A percentile compares a stretch with the other conserved stretches of the same genome.
phyloP scores from a whole-genome alignment of 2,888 invertebrate species.

The Agrypnus murinus region DNA sequence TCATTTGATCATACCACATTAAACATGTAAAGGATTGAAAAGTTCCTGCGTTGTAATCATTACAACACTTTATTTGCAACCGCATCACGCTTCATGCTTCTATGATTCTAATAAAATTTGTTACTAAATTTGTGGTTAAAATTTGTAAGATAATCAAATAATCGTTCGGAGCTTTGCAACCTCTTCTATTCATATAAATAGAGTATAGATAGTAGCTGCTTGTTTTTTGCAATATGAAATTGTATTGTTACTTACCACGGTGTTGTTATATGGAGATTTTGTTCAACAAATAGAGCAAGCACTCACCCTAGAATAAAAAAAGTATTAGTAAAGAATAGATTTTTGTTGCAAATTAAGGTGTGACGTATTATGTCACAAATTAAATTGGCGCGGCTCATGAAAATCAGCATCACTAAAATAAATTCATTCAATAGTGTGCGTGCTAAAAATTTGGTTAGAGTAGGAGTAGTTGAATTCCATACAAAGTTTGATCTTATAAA shows the following conservation, averaged over 20 bases:
- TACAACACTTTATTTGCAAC: constrained; percentile 36
- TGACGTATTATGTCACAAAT: constrained; percentile 20
- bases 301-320: constrained; percentile 26
- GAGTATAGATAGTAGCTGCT: background rate
- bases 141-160: constrained; percentile 24
- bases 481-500: no score
- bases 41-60: constrained; percentile 24
- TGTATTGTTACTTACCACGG: background rate
- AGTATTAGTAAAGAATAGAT: constrained; percentile 6
- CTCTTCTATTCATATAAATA: constrained; percentile 5
- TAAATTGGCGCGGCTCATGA: constrained; percentile 27
- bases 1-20: constrained; percentile 22
- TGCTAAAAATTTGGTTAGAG: no score
- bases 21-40: constrained; percentile 18
- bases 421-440: background rate
- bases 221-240: constrained; percentile 21
- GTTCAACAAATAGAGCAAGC: constrained; percentile 1
- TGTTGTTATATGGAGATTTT: background rate
- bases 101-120: constrained; percentile 20
- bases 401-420: background rate
- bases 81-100: constrained; percentile 40
- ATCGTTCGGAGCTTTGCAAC: background rate
- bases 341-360: constrained; percentile 29
- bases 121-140: constrained; percentile 37
- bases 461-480: no score